phyloP scores from a whole-genome alignment of 2,888 invertebrate species.

The Zeuzera pyrina region DNA sequence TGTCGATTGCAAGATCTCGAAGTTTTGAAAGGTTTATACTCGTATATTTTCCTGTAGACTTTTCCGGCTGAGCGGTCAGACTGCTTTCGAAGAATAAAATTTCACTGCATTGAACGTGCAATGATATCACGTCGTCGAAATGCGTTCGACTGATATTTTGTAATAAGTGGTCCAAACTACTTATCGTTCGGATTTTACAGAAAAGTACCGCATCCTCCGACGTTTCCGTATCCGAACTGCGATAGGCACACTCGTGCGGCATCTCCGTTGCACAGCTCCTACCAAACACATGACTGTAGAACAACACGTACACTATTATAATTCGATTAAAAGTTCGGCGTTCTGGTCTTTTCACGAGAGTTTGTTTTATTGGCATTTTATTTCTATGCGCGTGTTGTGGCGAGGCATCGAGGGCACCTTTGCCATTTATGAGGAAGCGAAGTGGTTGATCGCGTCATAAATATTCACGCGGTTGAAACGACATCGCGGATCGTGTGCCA shows the following conservation, averaged over 20 bases:
- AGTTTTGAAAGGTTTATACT: slow-evolving; percentile 76
- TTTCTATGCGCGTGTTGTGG: slow-evolving; percentile 42
- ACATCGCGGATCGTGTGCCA: slow-evolving; percentile 65
- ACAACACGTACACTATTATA: slow-evolving; percentile 68
- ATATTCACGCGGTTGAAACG: slow-evolving; percentile 54
- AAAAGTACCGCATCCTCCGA: slow-evolving; percentile 73
- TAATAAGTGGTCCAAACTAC: slow-evolving; percentile 77
- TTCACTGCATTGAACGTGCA: slow-evolving; percentile 82
- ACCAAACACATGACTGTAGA: slow-evolving; percentile 58
- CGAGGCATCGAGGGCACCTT: slow-evolving; percentile 50
- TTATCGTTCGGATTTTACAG: slow-evolving; percentile 82
- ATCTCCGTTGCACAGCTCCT: slow-evolving; percentile 55
- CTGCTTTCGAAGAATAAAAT: slow-evolving; percentile 82
- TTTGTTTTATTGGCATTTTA: slow-evolving; percentile 68
- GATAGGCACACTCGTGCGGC: slow-evolving; percentile 82
- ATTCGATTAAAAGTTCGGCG: slow-evolving; percentile 64
- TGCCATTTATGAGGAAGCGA: slow-evolving; percentile 61
- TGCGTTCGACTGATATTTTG: slow-evolving; percentile 79
- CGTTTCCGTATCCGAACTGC: slow-evolving; percentile 71
- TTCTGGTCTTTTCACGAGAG: slow-evolving; percentile 57
- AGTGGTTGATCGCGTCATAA: slow-evolving; percentile 61
- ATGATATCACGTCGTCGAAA: slow-evolving; percentile 76
- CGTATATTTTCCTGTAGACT: slow-evolving; percentile 60
- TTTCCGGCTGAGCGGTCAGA: slow-evolving; percentile 64
- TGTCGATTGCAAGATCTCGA: slow-evolving; percentile 79